Conservation (phyloP, 1,140 invertebrate species). For the Achroia grisella region DNA sequence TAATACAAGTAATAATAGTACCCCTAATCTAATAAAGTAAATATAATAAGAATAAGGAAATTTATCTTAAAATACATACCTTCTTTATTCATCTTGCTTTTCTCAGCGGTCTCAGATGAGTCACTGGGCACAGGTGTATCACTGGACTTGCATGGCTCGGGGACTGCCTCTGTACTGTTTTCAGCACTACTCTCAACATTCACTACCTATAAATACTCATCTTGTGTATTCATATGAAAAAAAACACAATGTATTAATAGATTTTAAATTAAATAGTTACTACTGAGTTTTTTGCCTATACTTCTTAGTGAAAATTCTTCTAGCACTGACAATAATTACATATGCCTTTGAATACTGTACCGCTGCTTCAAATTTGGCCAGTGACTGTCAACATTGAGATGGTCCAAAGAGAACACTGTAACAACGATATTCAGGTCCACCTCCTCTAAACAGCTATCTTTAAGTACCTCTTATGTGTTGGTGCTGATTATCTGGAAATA, state of each 20-base stretch:
- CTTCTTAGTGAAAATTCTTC: no score
- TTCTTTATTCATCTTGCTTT: no score
- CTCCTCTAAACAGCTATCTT: constrained; percentile 83
- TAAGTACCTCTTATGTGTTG: constrained; percentile 83
- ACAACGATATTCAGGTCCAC: constrained; percentile 82
- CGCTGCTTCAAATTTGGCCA: constrained; percentile 83
- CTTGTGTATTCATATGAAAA: no score
- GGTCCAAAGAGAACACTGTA: constrained; percentile 82
- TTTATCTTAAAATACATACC: no score
- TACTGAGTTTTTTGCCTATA: no score
- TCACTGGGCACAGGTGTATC: constrained; percentile 4
- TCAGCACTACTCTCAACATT: constrained; percentile 59
- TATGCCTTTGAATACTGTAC: constrained; percentile 77
- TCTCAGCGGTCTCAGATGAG: neutral
- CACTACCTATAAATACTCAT: constrained; percentile 32
- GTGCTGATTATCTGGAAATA: constrained; percentile 80
- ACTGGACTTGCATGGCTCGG: constrained; percentile 20
- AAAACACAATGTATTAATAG: no score
- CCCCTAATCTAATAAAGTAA: no score
- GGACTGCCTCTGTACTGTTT: constrained; percentile 43
- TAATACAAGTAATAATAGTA: no score
- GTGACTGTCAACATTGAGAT: constrained; percentile 82
- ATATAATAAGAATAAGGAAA: no score
- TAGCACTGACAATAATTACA: no score
- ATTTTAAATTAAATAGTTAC: no score